Evolutionary conservation across 2,888 invertebrate genomes (phyloP).

Genomic region (Ganaspis brasiliensis): DNA sequence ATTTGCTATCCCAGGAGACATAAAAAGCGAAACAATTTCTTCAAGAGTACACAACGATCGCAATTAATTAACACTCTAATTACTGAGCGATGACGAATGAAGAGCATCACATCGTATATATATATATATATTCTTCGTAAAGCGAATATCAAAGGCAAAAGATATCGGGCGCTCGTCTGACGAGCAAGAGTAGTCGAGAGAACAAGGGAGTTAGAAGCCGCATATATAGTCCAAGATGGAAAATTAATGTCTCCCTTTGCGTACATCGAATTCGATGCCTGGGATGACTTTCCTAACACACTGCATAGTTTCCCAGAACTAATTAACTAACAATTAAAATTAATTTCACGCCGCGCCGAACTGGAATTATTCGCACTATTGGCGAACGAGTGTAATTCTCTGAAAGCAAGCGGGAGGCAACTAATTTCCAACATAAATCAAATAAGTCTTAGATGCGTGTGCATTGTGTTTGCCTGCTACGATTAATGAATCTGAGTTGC

Average conservation of each 20-base stretch:
- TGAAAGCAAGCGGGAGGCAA: conserved; percentile 13
- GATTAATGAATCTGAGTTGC: conserved; percentile 6
- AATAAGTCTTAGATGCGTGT: conserved; percentile 11
- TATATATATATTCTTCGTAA: background rate
- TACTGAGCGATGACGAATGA: conserved; percentile 15
- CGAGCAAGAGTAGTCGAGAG: background rate
- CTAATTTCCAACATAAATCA: conserved; percentile 40
- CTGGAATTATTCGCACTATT: conserved; percentile 66
- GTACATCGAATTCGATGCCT: conserved; percentile 43
- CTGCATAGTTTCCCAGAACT: conserved; percentile 68
- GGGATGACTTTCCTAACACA: conserved; percentile 54
- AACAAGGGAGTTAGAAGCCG: conserved; percentile 30
- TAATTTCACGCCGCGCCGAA: conserved; percentile 69
- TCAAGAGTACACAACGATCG: background rate
- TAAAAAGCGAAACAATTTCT: background rate
- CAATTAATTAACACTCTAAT: conserved; percentile 31
- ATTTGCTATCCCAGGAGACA: background rate
- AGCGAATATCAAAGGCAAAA: conserved; percentile 22
- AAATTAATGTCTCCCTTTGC: conserved; percentile 59
- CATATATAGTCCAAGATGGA: conserved; percentile 39
- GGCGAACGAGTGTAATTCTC: conserved; percentile 25
- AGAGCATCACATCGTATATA: background rate
- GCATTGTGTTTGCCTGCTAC: background rate
- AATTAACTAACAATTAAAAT: conserved; percentile 75
- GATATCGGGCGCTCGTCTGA: conserved; percentile 5